Conservation (phyloP, 2,113 vertebrate species). For the Sterrhoptilus dennistouni region DNA sequence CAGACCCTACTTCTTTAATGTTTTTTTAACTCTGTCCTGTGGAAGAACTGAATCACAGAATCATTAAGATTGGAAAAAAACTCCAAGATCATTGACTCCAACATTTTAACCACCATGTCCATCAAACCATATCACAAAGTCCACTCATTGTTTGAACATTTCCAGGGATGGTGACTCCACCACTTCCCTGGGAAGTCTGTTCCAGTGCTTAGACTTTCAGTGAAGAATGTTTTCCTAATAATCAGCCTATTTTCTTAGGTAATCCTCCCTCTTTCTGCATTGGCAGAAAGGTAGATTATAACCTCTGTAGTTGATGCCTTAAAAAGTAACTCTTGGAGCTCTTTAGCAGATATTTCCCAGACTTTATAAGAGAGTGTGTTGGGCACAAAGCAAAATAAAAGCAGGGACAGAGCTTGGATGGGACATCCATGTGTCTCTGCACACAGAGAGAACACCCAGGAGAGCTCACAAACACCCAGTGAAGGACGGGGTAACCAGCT, state of each 20-base stretch:
- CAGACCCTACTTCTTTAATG: background rate
- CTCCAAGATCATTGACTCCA: background rate
- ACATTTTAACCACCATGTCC: background rate
- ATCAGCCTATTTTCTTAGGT: background rate
- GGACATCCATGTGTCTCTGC: background rate
- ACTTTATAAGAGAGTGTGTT: background rate
- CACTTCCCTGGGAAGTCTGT: background rate
- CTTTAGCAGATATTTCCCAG: background rate
- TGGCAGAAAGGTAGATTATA: background rate
- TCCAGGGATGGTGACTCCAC: background rate
- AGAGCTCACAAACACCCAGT: background rate
- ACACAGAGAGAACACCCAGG: background rate
- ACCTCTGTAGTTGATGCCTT: fast-evolving
- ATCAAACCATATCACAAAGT: background rate
- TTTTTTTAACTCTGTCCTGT: background rate
- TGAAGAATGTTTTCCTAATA: background rate
- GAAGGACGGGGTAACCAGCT: background rate
- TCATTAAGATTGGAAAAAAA: background rate
- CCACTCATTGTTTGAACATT: background rate
- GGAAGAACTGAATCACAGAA: background rate
- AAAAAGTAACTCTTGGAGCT: background rate
- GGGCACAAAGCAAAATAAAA: background rate
- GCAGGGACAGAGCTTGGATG: background rate
- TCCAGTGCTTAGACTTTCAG: background rate
- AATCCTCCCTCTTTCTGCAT: background rate